phyloP scores from a whole-genome alignment of 2,797 vertebrate species.

The Pitangus sulphuratus region DNA sequence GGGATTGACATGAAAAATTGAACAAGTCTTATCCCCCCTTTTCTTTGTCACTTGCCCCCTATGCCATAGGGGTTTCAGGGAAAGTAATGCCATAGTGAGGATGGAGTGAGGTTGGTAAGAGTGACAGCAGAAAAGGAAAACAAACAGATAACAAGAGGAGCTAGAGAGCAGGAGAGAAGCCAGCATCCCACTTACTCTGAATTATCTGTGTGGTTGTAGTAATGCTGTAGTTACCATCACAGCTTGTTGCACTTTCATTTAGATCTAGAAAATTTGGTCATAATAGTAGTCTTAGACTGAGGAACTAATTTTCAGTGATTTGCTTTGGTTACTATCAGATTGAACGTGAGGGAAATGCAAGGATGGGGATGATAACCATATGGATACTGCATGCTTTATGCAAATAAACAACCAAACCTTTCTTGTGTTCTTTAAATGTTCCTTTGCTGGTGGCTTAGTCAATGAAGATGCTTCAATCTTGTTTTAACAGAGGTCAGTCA shows the following conservation, averaged over 20 bases:
- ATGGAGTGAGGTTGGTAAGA: not conserved
- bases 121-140: not conserved
- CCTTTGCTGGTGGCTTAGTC: not conserved
- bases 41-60: not conserved
- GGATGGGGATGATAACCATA: not conserved
- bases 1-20: not conserved
- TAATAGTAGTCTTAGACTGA: not conserved
- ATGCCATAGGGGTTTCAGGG: not conserved
- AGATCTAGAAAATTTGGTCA: not conserved
- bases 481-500: constrained; percentile 85
- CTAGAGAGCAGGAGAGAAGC: not conserved
- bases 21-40: not conserved
- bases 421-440: not conserved
- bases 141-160: not conserved
- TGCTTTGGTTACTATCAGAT: not conserved
- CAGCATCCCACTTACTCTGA: not conserved
- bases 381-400: not conserved
- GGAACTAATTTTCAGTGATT: not conserved
- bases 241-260: not conserved
- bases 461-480: constrained; percentile 3
- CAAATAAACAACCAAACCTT: not conserved
- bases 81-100: not conserved
- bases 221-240: not conserved
- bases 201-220: not conserved
- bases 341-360: not conserved